phyloP scores from a whole-genome alignment of 2,888 invertebrate genomes.

The Phytoseiulus persimilis region DNA sequence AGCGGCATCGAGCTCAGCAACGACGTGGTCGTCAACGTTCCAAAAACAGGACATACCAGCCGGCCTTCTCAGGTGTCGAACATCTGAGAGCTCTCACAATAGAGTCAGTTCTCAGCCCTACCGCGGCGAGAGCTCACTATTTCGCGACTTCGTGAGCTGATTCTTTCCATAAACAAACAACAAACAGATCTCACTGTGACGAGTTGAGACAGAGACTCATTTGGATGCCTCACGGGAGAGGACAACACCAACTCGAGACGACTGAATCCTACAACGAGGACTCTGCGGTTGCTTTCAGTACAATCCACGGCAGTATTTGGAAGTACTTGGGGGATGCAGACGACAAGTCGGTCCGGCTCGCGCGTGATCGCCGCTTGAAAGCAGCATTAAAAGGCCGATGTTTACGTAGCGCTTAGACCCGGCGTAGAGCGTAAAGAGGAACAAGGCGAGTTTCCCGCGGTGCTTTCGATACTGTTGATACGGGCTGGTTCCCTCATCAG shows the following conservation, averaged over 20 bases:
- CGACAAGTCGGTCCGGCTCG: too few relatives aligned
- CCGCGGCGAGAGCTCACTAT: neutral
- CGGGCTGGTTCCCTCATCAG: neutral
- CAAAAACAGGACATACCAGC: neutral
- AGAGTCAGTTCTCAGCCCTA: neutral
- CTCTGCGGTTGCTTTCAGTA: too few relatives aligned
- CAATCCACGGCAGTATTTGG: too few relatives aligned
- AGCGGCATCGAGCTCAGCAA: neutral
- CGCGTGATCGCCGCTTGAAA: neutral
- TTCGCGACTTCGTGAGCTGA: neutral
- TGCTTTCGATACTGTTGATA: neutral
- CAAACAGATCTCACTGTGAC: neutral
- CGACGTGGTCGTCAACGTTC: neutral
- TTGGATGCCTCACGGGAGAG: neutral
- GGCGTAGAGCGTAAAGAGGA: neutral
- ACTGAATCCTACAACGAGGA: neutral
- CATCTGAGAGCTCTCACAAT: neutral
- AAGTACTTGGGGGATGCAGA: too few relatives aligned
- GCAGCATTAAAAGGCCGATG: neutral
- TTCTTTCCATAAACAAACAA: neutral
- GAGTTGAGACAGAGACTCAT: neutral
- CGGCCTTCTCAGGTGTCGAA: slow-evolving; percentile 5
- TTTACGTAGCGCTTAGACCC: neutral
- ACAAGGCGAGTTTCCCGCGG: neutral
- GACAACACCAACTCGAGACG: neutral